Evolutionary conservation across 2,797 vertebrate genomes (phyloP).

Genomic region (Eutrigla gurnardus): DNA sequence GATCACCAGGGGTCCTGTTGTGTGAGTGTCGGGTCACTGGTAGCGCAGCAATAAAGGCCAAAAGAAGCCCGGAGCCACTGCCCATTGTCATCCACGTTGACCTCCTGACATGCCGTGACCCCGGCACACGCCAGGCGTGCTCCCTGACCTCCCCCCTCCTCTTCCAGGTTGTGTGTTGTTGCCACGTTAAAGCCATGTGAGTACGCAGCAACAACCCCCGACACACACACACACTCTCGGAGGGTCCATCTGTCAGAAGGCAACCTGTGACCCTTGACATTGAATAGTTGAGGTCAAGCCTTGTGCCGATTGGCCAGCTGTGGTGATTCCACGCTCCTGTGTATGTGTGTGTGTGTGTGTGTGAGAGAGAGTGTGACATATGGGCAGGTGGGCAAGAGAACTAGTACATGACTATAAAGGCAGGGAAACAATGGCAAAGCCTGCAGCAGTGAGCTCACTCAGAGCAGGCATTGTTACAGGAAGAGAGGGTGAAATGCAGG

Average conservation of each 20-base stretch:
- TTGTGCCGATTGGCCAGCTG: slow-evolving; percentile 54
- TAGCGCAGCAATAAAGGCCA: slow-evolving; percentile 47
- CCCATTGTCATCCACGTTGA: slow-evolving; percentile 70
- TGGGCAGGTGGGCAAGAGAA: slow-evolving; percentile 34
- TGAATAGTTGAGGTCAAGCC: slow-evolving; percentile 55
- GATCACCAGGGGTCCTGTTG: slow-evolving; percentile 37
- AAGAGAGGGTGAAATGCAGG: slow-evolving; percentile 13
- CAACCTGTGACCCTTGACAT: slow-evolving; percentile 74
- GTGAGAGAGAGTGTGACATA: slow-evolving; percentile 11
- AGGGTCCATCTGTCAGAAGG: slow-evolving; percentile 72
- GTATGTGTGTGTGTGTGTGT: slow-evolving; percentile 29
- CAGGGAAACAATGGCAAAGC: slow-evolving; percentile 44
- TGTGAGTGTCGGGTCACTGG: slow-evolving; percentile 65
- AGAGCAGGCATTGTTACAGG: slow-evolving; percentile 48
- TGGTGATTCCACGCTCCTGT: slow-evolving; percentile 35
- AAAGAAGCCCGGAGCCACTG: slow-evolving; percentile 31
- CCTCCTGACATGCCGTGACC: slow-evolving; percentile 65
- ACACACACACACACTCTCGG: slow-evolving; percentile 25
- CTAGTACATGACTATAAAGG: slow-evolving; percentile 19
- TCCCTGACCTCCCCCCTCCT: slow-evolving; percentile 28
- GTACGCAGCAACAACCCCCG: slow-evolving; percentile 51
- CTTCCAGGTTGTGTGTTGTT: slow-evolving; percentile 51
- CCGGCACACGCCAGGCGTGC: slow-evolving; percentile 70
- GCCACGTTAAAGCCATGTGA: slow-evolving; percentile 60
- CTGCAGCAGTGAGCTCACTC: slow-evolving; percentile 29